Conservation (phyloP, 1,140 invertebrate genomes). For the Drosophila persimilis region DNA sequence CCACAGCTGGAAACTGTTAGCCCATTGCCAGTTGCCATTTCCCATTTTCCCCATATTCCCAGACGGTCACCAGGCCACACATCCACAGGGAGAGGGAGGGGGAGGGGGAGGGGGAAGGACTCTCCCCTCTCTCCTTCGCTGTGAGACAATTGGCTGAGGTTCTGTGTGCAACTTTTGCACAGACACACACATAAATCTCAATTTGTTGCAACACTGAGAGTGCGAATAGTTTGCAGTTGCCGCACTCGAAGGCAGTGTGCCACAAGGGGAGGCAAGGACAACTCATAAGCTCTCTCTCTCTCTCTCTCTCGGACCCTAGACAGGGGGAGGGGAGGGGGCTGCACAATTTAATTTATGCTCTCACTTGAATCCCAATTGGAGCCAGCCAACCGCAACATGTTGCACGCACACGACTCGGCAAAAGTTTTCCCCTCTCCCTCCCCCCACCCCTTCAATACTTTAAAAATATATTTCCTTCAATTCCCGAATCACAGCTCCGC, state of each 20-base stretch:
- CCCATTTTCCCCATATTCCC: slow-evolving; percentile 57
- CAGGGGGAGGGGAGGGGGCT: neutral
- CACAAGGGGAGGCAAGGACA: slow-evolving; percentile 23
- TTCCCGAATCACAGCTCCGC: too few relatives aligned
- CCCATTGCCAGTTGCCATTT: slow-evolving; percentile 72
- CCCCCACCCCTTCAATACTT: too few relatives aligned
- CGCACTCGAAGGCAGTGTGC: neutral
- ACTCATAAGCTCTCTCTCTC: slow-evolving; percentile 42
- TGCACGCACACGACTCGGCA: slow-evolving; percentile 41
- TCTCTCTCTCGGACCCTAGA: neutral
- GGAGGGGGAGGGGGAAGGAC: neutral
- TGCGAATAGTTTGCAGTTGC: slow-evolving; percentile 71
- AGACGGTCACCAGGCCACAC: slow-evolving; percentile 62
- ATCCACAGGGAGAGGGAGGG: slow-evolving; percentile 4
- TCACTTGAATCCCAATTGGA: slow-evolving; percentile 76
- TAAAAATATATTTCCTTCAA: too few relatives aligned
- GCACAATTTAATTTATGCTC: slow-evolving; percentile 77
- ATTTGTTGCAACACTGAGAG: slow-evolving; percentile 74
- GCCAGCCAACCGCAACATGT: slow-evolving; percentile 74
- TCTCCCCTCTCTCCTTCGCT: slow-evolving; percentile 18
- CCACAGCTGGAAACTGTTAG: slow-evolving; percentile 52
- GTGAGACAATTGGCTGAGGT: slow-evolving; percentile 70
- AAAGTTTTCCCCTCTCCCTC: too few relatives aligned
- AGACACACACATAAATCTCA: slow-evolving; percentile 75
- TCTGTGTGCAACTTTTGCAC: slow-evolving; percentile 67